Percentiles rank a stretch among this genome's conserved stretches.
Conservation (phyloP, 2,888 invertebrate genomes). For the Noctua pronuba region DNA sequence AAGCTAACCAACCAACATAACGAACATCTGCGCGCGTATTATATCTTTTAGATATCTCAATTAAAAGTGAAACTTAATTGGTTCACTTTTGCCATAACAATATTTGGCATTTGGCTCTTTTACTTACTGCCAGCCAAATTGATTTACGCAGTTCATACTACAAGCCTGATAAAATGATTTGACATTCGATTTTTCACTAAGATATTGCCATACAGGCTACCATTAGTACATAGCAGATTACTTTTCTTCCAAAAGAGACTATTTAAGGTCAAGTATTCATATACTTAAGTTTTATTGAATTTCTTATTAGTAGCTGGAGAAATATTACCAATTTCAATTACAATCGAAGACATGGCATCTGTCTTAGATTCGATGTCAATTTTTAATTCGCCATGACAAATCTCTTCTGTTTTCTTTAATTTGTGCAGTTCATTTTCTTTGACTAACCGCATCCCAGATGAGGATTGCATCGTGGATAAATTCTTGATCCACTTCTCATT, state of each 20-base stretch:
- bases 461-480: conserved; percentile 72
- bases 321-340: conserved; percentile 71
- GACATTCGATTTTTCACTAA: neutral
- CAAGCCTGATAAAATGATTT: conserved; percentile 12
- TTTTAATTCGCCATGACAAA: conserved; percentile 73
- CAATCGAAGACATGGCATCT: conserved; percentile 70
- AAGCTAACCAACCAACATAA: conserved; percentile 10
- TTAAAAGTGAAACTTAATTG: neutral
- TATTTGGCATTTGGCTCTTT: neutral
- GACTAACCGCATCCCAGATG: conserved; percentile 73
- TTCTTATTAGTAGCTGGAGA: conserved; percentile 8
- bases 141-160: neutral
- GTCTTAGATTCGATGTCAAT: conserved; percentile 73
- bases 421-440: conserved; percentile 74
- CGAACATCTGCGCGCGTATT: neutral
- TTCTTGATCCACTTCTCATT: conserved; percentile 80
- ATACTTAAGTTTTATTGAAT: conserved; percentile 11
- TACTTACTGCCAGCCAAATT: neutral
- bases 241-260: neutral
- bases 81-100: neutral
- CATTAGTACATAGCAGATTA: neutral
- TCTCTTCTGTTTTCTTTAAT: conserved; percentile 61
- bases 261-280: neutral
- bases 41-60: neutral
- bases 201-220: conserved; percentile 15